Evolutionary conservation across 2,113 vertebrate genomes (phyloP), one percentile per base, ranked within the genome.

Genomic region (Amblyopsis rosae): DNA sequence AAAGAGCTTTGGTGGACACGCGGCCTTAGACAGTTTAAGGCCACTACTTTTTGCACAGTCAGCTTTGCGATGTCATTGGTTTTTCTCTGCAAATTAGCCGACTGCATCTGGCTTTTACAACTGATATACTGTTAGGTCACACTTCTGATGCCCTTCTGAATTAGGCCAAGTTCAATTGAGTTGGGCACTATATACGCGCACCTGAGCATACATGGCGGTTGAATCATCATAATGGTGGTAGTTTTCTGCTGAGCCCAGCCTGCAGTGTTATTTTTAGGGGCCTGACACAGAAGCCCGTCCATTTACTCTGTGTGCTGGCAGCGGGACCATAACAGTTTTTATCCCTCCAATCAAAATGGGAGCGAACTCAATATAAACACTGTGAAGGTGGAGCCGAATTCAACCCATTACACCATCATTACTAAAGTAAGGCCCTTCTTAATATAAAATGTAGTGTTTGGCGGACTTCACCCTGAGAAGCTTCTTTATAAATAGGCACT

Each of bases 201-300:
- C 87, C 86, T 90, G 86, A 75, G 78, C 83, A 87, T 82, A 87
- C 83, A 84, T 79, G 74, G 79, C 84, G 85, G 87, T 90, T 91
- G 90, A 91, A 91, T 90, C 87, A 90, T 91, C 84, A 91, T 89
- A 89, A 91, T 91, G 82, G 84, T 73, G 83, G 84, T 89, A 86
- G 90, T 89, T 91, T 90, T 91, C 85, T 91, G 88, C 90, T 90
- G 88, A 91, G 84, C 82, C 86, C 72, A 88, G 87, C 82, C 87
- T 80, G 81, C 83, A 83, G 87, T 87, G 88, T 89, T 91, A 91
- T 91, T 88, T 90, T 91, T 91, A 90, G 88, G 84, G 82, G 86
- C 79, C 86, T 90, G 87, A 91, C 88, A 91, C 85, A 91, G 87
- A 91, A 83, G 79, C 80, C 78, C 80, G 73, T 86, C 87, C 86